Base-by-base conservation (phyloP, 2,113 vertebrate genomes). In the Coptodon bakossiorum region DNA sequence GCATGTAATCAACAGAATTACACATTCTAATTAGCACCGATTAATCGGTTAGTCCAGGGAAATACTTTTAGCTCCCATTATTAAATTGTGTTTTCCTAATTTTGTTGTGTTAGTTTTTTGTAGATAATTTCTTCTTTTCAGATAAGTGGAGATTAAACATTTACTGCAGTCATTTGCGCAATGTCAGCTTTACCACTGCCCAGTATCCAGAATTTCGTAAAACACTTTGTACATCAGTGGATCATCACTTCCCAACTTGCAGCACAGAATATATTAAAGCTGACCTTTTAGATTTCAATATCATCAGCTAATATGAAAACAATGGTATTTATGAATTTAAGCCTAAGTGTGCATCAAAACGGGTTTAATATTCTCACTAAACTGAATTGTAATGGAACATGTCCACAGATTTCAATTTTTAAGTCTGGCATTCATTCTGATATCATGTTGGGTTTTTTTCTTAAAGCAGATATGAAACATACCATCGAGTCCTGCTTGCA, bases 401-500 rank as follows among this genome's bases (percentile, higher is more conserved):
- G 3, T 43, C n/a, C 66, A 71, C 43, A 71, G 66, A 43, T 3
- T 13, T 71, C 22, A 16, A 16, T 9, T 22, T 71, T 24, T 24
- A 43, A 71, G 66, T 43, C 38, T 14, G 0, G 12, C 36, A 43
- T 71, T 43, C 66, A 43, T 43, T 24, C 7, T 16, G 38, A 43
- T 43, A 71, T 66, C 19, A 66, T 38, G 59, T 5, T 19, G n/a
- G n/a, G n/a, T 66, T 66, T 66, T n/a, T 1, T 38, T 38, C 31
- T 66, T 38, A 38, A 66, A 66, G 61, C 61, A 66, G 34, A n/a
- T 19, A 66, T 38, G 31, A 66, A 66, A 66, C 19, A 66, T 66
- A 66, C 34, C 61, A 66, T 38, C 0, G 1, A 1, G 61, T 66
- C 34, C 61, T 66, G 0, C 34, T 66, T n/a, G 0, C 10, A 38